These are phyloP conservation scores for Erebia ligea DNA, from an alignment of 2,888 invertebrate species.

Conservation along the genomic window DNA sequence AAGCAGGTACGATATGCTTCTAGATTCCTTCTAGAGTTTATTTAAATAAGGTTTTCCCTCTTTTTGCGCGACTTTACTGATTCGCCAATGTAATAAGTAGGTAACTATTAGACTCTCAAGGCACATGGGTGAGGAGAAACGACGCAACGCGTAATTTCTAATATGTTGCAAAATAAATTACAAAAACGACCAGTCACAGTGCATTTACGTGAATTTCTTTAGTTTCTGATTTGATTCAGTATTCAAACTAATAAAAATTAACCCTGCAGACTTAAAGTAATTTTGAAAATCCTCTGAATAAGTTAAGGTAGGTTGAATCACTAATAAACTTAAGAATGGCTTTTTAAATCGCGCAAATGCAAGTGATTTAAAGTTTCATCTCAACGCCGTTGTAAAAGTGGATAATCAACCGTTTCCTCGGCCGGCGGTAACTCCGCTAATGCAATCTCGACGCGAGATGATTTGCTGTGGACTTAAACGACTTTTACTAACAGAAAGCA, in stretches of 20 bases:
- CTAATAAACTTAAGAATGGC: constrained; percentile 2
- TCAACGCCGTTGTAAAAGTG: constrained; percentile 22
- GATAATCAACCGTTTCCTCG: constrained; percentile 29
- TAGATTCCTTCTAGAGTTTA: neutral
- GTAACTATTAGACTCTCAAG: neutral
- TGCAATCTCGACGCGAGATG: constrained; percentile 13
- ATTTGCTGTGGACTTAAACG: constrained; percentile 6
- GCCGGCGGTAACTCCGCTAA: constrained; percentile 10
- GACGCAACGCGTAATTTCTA: no score
- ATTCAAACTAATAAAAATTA: no score
- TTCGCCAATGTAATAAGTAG: neutral
- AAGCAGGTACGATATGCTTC: neutral
- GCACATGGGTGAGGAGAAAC: neutral
- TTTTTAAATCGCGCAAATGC: constrained; percentile 10
- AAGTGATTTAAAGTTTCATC: constrained; percentile 33
- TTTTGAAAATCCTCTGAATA: neutral
- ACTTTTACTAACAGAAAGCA: neutral
- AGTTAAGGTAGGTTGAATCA: constrained; percentile 3
- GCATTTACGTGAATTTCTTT: no score
- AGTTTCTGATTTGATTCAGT: no score
- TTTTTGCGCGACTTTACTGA: neutral
- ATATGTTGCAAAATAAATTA: no score
- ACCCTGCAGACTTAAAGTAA: no score
- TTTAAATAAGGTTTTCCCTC: neutral
- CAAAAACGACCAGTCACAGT: no score